phyloP scores from a whole-genome alignment of 1,140 invertebrate species.

The Thaumatotibia leucotreta region DNA sequence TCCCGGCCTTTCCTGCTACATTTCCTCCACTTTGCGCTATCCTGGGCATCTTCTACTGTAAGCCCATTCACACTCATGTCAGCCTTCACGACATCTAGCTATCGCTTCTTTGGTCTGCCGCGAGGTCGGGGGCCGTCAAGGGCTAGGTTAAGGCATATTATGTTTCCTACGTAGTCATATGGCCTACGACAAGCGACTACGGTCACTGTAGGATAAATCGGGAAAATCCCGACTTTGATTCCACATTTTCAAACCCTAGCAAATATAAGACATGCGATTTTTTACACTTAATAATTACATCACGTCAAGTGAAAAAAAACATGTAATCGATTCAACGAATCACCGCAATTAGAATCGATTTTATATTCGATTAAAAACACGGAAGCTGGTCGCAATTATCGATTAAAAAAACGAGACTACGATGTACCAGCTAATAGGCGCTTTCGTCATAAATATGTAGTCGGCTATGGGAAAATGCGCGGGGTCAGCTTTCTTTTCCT shows the following conservation, averaged over 20 bases:
- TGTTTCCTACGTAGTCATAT: too few relatives aligned
- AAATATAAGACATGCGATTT: background rate
- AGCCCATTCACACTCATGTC: too few relatives aligned
- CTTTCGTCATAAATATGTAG: constrained; percentile 55
- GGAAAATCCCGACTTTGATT: background rate
- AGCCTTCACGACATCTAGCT: too few relatives aligned
- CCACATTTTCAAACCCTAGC: background rate
- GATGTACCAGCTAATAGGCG: constrained; percentile 39
- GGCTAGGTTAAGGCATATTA: too few relatives aligned
- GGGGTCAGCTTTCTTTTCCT: constrained; percentile 49
- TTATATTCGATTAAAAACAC: constrained; percentile 54
- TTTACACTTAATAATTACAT: background rate
- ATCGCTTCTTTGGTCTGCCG: too few relatives aligned
- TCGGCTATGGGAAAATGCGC: constrained; percentile 45
- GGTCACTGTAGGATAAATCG: too few relatives aligned
- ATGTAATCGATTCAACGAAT: constrained; percentile 42
- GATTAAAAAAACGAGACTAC: constrained; percentile 36
- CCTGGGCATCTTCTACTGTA: too few relatives aligned
- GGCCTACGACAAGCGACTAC: too few relatives aligned
- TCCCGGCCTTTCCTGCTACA: too few relatives aligned
- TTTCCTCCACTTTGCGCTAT: too few relatives aligned
- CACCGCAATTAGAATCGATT: constrained; percentile 45
- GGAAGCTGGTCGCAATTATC: constrained; percentile 49
- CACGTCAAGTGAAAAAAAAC: background rate
- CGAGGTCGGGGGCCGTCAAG: too few relatives aligned